These are phyloP conservation scores for Intellagama lesueurii DNA, from an alignment of 2,797 vertebrate genomes.

Conservation along the genomic window DNA sequence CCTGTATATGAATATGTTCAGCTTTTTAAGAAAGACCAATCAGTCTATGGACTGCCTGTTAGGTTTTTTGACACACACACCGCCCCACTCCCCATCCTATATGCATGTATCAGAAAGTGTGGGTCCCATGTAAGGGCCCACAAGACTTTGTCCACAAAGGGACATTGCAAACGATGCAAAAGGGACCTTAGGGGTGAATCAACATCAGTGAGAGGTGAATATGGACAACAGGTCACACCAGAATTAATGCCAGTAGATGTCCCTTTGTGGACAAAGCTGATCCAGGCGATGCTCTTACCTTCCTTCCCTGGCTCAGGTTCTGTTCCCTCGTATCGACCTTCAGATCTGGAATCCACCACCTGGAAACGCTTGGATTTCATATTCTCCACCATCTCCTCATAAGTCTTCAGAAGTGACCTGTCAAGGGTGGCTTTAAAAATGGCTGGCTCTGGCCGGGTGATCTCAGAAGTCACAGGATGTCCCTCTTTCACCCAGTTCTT, in stretches of 20 bases:
- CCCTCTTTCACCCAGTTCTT: slow-evolving; percentile 88
- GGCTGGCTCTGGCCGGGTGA: slow-evolving; percentile 65
- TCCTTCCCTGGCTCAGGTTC: slow-evolving; percentile 89
- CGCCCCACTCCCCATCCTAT: not conserved
- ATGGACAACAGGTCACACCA: not conserved
- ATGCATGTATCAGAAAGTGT: not conserved
- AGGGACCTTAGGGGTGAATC: rapidly evolving
- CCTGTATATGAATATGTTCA: not conserved
- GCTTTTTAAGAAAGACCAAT: not conserved
- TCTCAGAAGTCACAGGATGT: slow-evolving; percentile 80
- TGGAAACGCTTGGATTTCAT: slow-evolving; percentile 81
- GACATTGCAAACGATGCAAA: not conserved
- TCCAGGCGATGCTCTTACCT: slow-evolving; percentile 73
- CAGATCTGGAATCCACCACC: slow-evolving; percentile 88
- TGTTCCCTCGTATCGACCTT: slow-evolving; percentile 86
- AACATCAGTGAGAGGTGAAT: not conserved
- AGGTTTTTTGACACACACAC: not conserved
- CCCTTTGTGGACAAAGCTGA: rapidly evolving
- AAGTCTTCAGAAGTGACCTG: slow-evolving; percentile 85
- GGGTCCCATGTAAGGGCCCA: too few relatives aligned
- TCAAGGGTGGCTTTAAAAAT: slow-evolving; percentile 81
- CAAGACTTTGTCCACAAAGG: too few relatives aligned
- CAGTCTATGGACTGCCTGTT: not conserved
- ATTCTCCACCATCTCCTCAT: slow-evolving; percentile 89
- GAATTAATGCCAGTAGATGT: not conserved